Percentiles rank a stretch among this genome's conserved stretches.
These are phyloP conservation scores for Cecropterus lyciades DNA, from an alignment of 1,140 invertebrate genomes.

Conservation along the genomic window DNA sequence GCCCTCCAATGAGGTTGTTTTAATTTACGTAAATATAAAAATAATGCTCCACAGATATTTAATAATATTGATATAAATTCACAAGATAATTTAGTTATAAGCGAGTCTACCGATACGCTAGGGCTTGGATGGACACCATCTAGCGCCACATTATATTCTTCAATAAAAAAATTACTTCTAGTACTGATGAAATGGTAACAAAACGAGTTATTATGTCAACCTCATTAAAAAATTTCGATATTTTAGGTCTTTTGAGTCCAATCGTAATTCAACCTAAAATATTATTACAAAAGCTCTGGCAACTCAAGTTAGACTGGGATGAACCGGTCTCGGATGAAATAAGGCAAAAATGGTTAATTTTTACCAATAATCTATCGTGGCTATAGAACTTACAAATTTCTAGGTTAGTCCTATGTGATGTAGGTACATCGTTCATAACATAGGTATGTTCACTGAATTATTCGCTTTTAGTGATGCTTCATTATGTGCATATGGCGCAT, in stretches of 20 bases:
- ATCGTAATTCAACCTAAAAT: conserved; percentile 42
- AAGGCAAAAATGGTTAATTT: conserved; percentile 28
- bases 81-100: conserved; percentile 41
- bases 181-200: conserved; percentile 21
- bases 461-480: conserved; percentile 20
- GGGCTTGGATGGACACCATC: conserved; percentile 46
- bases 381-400: conserved; percentile 16
- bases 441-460: neutral
- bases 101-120: conserved; percentile 47
- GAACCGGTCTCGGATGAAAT: conserved; percentile 32
- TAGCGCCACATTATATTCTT: conserved; percentile 40
- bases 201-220: conserved; percentile 47
- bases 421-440: no score
- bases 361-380: neutral
- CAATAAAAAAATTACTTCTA: conserved; percentile 32
- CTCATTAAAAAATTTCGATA: conserved; percentile 48
- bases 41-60: no score
- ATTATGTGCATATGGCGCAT: conserved; percentile 8
- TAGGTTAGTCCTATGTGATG: neutral
- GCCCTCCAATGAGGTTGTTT: no score
- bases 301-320: conserved; percentile 43
- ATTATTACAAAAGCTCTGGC: conserved; percentile 45
- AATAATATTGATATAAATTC: neutral
- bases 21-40: no score
- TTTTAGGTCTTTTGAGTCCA: conserved; percentile 43